Percentiles rank a stretch among this genome's conserved stretches.
phyloP scores from a whole-genome alignment of 2,797 vertebrate species.

The Diplodus sargus region DNA sequence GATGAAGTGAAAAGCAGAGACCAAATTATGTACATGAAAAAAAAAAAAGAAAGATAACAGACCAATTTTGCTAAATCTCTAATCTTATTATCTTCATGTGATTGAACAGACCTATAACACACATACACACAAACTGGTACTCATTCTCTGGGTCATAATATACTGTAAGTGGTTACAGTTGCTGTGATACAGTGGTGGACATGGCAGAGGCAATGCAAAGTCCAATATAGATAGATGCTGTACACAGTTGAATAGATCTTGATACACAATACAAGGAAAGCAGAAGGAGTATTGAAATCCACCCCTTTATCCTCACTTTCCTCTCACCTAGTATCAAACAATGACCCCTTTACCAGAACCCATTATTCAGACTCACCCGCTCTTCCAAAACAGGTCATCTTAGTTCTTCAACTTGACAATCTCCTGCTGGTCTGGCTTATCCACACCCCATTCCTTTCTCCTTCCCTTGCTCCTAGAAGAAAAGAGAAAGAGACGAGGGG shows the following conservation, averaged over 20 bases:
- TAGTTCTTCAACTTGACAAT: constrained; percentile 79
- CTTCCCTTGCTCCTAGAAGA: constrained; percentile 76
- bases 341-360: constrained; percentile 62
- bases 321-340: constrained; percentile 60
- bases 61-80: too few species aligned
- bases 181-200: neutral
- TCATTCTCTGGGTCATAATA: too few species aligned
- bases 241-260: constrained; percentile 27
- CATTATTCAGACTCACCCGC: constrained; percentile 63
- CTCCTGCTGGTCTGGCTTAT: constrained; percentile 83
- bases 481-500: constrained; percentile 79
- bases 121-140: too few species aligned
- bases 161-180: neutral
- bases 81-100: too few species aligned
- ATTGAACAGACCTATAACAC: too few species aligned
- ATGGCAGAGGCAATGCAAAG: neutral
- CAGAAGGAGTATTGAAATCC: constrained; percentile 36
- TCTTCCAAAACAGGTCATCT: constrained; percentile 77
- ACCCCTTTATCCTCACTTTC: constrained; percentile 53
- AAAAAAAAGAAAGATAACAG: too few species aligned
- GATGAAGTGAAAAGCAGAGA: too few species aligned
- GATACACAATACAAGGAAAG: constrained; percentile 22
- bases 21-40: too few species aligned
- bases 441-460: constrained; percentile 81
- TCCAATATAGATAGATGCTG: neutral